A percentile compares a stretch with the other conserved stretches of the same genome.
These are phyloP conservation scores for Pollimyrus isidori DNA, from an alignment of 2,113 vertebrate genomes.

Conservation along the genomic window DNA sequence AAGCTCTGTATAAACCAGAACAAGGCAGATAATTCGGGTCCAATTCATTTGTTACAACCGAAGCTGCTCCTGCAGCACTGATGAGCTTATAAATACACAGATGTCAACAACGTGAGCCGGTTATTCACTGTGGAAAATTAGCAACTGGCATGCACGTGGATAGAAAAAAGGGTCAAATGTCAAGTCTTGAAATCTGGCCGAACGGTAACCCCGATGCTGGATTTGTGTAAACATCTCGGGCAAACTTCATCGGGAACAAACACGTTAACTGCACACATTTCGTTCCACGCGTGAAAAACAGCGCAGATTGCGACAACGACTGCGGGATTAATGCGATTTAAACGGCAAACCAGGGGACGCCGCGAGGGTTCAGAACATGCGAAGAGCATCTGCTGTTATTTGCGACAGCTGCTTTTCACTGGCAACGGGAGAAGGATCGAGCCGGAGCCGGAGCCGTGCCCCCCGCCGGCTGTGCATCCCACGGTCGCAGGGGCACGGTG, in stretches of 20 bases:
- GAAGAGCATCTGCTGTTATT: not conserved
- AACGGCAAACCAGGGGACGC: not conserved
- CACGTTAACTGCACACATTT: not conserved
- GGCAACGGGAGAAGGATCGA: not conserved
- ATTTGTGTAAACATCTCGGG: not conserved
- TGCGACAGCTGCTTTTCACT: not conserved
- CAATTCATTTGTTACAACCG: not conserved
- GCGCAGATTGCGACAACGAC: not conserved
- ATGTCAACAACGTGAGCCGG: not conserved
- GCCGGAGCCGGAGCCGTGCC: not conserved
- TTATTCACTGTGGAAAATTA: not conserved
- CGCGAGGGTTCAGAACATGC: not conserved
- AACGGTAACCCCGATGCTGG: not conserved
- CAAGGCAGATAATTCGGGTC: not conserved
- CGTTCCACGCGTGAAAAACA: not conserved
- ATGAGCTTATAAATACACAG: conserved; percentile 1
- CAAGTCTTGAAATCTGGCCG: not conserved
- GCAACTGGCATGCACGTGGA: not conserved
- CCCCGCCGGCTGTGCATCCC: not conserved
- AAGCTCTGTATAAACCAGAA: conserved; percentile 4
- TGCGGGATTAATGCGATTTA: not conserved
- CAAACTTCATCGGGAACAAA: not conserved
- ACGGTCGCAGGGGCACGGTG: not conserved
- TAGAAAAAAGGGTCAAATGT: not conserved
- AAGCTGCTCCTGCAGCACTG: not conserved